phyloP scores from a whole-genome alignment of 2,888 invertebrate species.

The Crocallis elinguaria region DNA sequence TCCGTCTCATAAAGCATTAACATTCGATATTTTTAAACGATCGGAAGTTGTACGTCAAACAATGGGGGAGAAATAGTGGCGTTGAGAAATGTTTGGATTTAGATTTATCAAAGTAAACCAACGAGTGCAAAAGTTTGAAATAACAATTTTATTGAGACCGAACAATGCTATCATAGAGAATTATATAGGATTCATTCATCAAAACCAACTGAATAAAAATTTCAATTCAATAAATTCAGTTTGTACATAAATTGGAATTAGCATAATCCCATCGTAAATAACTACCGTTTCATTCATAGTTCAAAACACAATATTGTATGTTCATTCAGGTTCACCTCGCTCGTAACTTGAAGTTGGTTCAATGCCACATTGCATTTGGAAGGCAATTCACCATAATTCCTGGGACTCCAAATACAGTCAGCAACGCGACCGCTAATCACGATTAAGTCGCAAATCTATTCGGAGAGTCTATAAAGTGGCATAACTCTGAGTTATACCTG shows the following conservation, averaged over 20 bases:
- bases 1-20: conserved; percentile 14
- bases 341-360: conserved; percentile 21
- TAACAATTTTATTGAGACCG: not conserved
- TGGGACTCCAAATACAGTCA: conserved; percentile 34
- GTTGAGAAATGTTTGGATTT: conserved; percentile 18
- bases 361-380: conserved; percentile 25
- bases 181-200: not conserved
- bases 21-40: conserved; percentile 16
- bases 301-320: conserved; percentile 20
- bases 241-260: conserved; percentile 14
- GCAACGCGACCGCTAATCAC: conserved; percentile 38
- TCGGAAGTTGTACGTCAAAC: conserved; percentile 24
- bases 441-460: conserved; percentile 39
- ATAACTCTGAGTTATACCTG: conserved; percentile 31
- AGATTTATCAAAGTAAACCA: conserved; percentile 14
- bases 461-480: conserved; percentile 29
- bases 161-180: not conserved
- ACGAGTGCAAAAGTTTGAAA: no score
- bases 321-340: conserved; percentile 15
- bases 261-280: conserved; percentile 24
- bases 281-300: conserved; percentile 22
- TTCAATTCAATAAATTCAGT: conserved; percentile 7
- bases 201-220: not conserved
- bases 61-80: conserved; percentile 12
- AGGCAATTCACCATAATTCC: conserved; percentile 33